Evolutionary conservation across 2,797 vertebrate species (phyloP), one percentile per base, ranked within the genome.

Genomic region (Peromyscus nudipes): DNA sequence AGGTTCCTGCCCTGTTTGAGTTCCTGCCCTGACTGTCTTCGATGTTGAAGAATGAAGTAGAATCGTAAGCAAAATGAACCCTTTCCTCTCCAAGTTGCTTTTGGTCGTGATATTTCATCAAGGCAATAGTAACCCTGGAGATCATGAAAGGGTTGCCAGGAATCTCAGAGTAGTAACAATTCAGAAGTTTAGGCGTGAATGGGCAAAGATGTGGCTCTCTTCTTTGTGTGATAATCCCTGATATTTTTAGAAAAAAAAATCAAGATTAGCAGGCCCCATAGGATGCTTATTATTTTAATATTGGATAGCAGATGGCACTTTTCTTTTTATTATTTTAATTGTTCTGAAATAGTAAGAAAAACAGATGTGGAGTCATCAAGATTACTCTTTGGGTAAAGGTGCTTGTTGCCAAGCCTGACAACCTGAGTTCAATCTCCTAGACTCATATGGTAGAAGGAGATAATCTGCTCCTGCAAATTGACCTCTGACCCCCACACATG

Each of bases 341-440:
- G 71, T 43, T 43, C 31, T 91, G 55, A 93, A 91, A 94, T 89
- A 96, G 79, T 87, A 73, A 93, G 49, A 92, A 92, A 97, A 95
- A 21, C 37, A 94, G 34, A 49, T 76, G 57, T 31, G 34, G 65
- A 31, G 2, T 67, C 65, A 95, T 88, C 60, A 82, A 95, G 69
- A 86, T 27, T 77, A 85, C 17, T 73, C n/a, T 37, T 71, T 37
- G 69, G 69, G 69, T 71, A 40, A 37, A 73, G 69, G 9, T 40
- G 19, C 69, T 73, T 73, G 69, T 1, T 73, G 19, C 69, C 19
- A 23, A 40, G n/a, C n/a, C n/a, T 21, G 19, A 73, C n/a, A 10
- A 37, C 17, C n/a, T 1, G 17, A 71, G 69, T 71, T 71, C 0
- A 3, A 37, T 71, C 17, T 10, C n/a, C 19, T 37, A 73, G 69